These are phyloP conservation scores for Beaufortia kweichowensis DNA, from an alignment of 2,113 vertebrate genomes.

Conservation along the genomic window DNA sequence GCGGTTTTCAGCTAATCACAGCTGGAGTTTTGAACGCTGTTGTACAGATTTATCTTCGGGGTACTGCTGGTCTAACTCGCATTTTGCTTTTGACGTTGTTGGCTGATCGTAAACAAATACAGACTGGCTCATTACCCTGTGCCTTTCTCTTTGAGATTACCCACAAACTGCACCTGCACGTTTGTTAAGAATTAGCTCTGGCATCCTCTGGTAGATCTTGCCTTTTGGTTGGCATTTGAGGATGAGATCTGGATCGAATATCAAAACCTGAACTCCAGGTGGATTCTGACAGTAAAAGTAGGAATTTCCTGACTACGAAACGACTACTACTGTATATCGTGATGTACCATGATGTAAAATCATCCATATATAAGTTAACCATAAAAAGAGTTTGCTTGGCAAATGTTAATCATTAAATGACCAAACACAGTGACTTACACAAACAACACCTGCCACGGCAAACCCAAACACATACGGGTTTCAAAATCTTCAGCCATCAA, in stretches of 20 bases:
- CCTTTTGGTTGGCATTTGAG: conserved; percentile 17
- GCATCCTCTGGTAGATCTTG: conserved; percentile 17
- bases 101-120: conserved; percentile 41
- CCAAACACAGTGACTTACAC: no score
- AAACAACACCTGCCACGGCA: no score
- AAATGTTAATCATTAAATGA: no score
- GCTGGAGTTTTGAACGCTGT: conserved; percentile 33
- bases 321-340: no score
- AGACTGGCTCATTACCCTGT: conserved; percentile 21
- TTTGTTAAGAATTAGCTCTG: conserved; percentile 38
- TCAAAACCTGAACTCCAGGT: background rate
- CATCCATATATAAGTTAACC: no score
- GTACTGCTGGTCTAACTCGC: conserved; percentile 28
- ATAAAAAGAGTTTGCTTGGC: no score
- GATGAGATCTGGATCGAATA: conserved; percentile 12
- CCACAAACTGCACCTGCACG: conserved; percentile 28
- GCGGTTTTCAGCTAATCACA: conserved; percentile 36
- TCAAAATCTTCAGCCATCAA: no score
- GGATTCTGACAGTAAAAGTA: background rate
- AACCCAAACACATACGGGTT: no score
- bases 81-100: conserved; percentile 27
- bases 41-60: conserved; percentile 20
- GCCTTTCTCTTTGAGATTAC: conserved; percentile 27
- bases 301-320: no score
- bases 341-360: no score